Percentiles rank a stretch among this genome's conserved stretches.
Conservation (phyloP, 2,113 vertebrate species). For the Acrocephalus arundinaceus region DNA sequence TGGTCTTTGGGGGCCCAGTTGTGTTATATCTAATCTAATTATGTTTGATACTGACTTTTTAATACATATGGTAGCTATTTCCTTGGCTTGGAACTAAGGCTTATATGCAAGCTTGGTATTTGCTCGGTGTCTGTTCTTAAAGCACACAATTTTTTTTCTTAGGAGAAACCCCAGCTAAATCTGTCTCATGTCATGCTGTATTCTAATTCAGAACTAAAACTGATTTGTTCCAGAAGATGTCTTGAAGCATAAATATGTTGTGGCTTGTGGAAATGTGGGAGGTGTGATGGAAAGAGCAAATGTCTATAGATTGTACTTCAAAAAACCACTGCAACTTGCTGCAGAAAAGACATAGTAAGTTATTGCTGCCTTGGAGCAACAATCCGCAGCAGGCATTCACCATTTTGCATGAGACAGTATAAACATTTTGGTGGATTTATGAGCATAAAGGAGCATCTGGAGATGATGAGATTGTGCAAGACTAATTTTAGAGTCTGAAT, state of each 20-base stretch:
- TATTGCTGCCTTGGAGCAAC: slow-evolving; percentile 59
- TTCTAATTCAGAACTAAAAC: slow-evolving; percentile 50
- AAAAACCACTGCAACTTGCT: slow-evolving; percentile 36
- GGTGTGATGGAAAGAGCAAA: slow-evolving; percentile 62
- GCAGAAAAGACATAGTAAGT: slow-evolving; percentile 48
- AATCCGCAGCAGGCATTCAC: slow-evolving; percentile 24
- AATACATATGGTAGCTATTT: slow-evolving; percentile 57
- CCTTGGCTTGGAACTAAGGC: slow-evolving; percentile 1
- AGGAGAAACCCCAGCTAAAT: slow-evolving; percentile 39
- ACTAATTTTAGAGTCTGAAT: slow-evolving; percentile 54
- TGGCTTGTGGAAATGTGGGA: slow-evolving; percentile 63
- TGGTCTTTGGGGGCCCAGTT: slow-evolving; percentile 33
- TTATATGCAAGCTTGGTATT: background rate
- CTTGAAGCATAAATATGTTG: slow-evolving; percentile 56
- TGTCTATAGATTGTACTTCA: slow-evolving; percentile 53
- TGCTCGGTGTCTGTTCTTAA: slow-evolving; percentile 39
- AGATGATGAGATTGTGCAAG: slow-evolving; percentile 65
- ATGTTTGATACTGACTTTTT: slow-evolving; percentile 40
- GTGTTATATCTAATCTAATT: slow-evolving; percentile 54
- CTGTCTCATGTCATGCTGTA: slow-evolving; percentile 35
- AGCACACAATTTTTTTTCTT: slow-evolving; percentile 3
- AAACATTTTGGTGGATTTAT: slow-evolving; percentile 59
- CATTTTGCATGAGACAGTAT: slow-evolving; percentile 51
- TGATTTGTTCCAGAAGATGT: slow-evolving; percentile 64
- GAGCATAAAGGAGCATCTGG: slow-evolving; percentile 56